Evolutionary conservation across 2,888 invertebrate species (phyloP).

Genomic region (Hyles lineata): DNA sequence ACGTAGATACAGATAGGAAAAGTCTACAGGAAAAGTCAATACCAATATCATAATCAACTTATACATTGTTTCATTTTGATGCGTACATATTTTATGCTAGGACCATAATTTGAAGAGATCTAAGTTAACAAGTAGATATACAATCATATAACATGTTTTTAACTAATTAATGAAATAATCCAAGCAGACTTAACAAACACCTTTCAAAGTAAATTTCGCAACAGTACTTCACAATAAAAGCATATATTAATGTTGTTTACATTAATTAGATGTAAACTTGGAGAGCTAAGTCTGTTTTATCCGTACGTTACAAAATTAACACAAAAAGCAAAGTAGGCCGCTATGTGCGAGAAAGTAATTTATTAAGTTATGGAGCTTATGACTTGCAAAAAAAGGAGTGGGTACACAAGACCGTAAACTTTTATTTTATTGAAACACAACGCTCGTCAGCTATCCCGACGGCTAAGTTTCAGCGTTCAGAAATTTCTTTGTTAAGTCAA

Average conservation of each 20-base stretch:
- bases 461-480: slow-evolving; percentile 59
- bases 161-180: no score
- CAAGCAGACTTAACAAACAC: background rate
- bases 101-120: no score
- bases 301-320: slow-evolving; percentile 36
- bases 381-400: slow-evolving; percentile 48
- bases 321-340: slow-evolving; percentile 33
- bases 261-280: slow-evolving; percentile 34
- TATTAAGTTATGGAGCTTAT: slow-evolving; percentile 48
- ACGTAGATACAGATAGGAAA: no score
- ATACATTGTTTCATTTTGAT: no score
- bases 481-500: slow-evolving; percentile 64
- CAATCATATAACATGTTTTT: no score
- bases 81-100: no score
- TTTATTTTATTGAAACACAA: slow-evolving; percentile 60
- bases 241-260: slow-evolving; percentile 3
- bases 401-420: slow-evolving; percentile 50
- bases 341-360: slow-evolving; percentile 42
- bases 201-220: background rate
- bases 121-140: no score
- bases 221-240: background rate
- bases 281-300: slow-evolving; percentile 28
- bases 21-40: no score
- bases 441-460: slow-evolving; percentile 54
- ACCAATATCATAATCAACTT: no score